Evolutionary conservation across 2,113 vertebrate genomes (phyloP).

Genomic region (Entelurus aequoreus): DNA sequence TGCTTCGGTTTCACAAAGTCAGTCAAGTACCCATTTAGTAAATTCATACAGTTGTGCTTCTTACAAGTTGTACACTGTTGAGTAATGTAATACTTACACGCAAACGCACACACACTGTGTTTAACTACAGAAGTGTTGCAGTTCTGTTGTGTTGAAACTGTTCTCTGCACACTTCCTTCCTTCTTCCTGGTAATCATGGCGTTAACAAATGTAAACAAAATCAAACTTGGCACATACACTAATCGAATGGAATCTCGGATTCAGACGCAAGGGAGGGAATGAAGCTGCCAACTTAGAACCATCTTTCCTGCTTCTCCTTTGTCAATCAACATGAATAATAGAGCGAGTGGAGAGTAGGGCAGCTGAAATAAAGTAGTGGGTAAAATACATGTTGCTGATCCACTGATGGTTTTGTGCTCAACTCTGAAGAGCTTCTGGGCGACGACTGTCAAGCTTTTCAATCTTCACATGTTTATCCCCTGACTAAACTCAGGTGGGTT

Average conservation of each 20-base stretch:
- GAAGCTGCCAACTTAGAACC: conserved; percentile 3
- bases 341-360: conserved; percentile 22
- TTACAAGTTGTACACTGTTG: not conserved
- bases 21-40: conserved; percentile 42
- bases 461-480: conserved; percentile 10
- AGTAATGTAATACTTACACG: not conserved
- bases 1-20: conserved; percentile 29
- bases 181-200: not conserved
- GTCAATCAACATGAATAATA: conserved; percentile 34
- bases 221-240: conserved; percentile 46
- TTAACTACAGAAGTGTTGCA: conserved; percentile 51
- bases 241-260: conserved; percentile 20
- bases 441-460: conserved; percentile 17
- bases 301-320: not conserved
- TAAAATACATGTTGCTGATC: conserved; percentile 12
- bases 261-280: not conserved
- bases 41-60: conserved; percentile 47
- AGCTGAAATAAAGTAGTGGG: conserved; percentile 16
- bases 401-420: conserved; percentile 24
- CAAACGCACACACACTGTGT: not conserved
- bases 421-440: conserved; percentile 26
- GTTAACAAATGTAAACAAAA: conserved; percentile 44
- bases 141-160: conserved; percentile 19
- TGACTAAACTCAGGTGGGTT: conserved; percentile 1
- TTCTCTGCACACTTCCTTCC: conserved; percentile 3